phyloP scores from a whole-genome alignment of 2,888 invertebrate species.

The Leptopilina syphax region DNA sequence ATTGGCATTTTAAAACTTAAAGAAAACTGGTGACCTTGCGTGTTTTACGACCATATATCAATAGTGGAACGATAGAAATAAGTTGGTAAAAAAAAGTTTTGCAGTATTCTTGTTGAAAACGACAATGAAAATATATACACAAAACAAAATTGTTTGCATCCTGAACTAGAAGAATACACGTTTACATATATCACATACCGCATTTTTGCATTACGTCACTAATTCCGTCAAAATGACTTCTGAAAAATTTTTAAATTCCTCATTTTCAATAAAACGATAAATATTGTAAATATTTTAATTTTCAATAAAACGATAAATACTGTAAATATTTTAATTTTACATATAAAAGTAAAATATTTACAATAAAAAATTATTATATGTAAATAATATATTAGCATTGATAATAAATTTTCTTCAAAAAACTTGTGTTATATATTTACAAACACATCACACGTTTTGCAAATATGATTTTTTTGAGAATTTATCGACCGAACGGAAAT shows the following conservation, averaged over 20 bases:
- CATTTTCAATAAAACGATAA: background rate
- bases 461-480: background rate
- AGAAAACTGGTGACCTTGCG: background rate
- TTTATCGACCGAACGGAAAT: background rate
- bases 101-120: conserved; percentile 8
- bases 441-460: background rate
- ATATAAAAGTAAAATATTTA: background rate
- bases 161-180: background rate
- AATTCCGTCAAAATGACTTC: conserved; percentile 26
- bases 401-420: too few relatives aligned
- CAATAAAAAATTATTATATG: background rate
- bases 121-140: background rate
- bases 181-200: background rate
- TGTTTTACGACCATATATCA: background rate
- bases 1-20: conserved; percentile 9
- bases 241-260: background rate
- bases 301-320: too few relatives aligned
- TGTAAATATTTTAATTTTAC: background rate
- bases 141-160: conserved; percentile 32
- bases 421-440: too few relatives aligned
- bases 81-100: background rate
- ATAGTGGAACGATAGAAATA: background rate
- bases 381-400: too few relatives aligned
- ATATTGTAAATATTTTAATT: too few relatives aligned
- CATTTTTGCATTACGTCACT: conserved; percentile 7